Percentiles rank a stretch among this genome's conserved stretches.
Evolutionary conservation across 2,113 vertebrate species (phyloP).

Genomic region (Pristiophorus japonicus): DNA sequence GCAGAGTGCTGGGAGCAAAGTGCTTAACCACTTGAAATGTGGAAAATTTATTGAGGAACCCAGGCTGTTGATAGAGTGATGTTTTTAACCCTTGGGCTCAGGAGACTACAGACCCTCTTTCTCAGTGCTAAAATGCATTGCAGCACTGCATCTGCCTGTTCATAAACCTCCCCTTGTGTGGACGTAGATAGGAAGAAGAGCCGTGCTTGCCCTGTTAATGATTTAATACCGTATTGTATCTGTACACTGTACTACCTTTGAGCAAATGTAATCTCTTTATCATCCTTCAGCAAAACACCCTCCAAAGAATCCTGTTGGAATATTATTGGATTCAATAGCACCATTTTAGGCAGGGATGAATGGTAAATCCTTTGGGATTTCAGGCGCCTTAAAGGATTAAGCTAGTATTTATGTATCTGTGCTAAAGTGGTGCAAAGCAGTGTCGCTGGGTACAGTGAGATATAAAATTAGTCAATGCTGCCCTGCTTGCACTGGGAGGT

Average conservation of each 20-base stretch:
- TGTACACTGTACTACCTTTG: neutral
- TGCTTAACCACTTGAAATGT: constrained; percentile 21
- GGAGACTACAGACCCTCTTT: neutral
- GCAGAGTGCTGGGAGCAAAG: neutral
- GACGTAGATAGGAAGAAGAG: neutral
- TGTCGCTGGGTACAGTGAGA: constrained; percentile 13
- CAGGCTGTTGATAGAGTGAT: neutral
- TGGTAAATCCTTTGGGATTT: constrained; percentile 11
- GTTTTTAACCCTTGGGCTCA: neutral
- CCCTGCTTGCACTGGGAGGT: neutral
- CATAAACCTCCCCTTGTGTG: neutral
- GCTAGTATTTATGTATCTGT: constrained; percentile 8
- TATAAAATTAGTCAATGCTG: constrained; percentile 24
- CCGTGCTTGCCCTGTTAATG: neutral
- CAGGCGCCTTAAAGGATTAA: constrained; percentile 15
- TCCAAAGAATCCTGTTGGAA: constrained; percentile 21
- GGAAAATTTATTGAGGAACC: neutral
- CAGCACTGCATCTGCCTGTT: neutral
- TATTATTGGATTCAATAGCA: neutral
- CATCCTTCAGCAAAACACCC: constrained; percentile 14
- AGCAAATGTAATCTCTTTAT: constrained; percentile 27
- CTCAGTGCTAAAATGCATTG: neutral
- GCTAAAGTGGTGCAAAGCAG: neutral
- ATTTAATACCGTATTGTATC: constrained; percentile 21
- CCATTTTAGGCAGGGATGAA: neutral